phyloP scores from a whole-genome alignment of 2,888 invertebrate species.

The Invenusta paracnida region DNA sequence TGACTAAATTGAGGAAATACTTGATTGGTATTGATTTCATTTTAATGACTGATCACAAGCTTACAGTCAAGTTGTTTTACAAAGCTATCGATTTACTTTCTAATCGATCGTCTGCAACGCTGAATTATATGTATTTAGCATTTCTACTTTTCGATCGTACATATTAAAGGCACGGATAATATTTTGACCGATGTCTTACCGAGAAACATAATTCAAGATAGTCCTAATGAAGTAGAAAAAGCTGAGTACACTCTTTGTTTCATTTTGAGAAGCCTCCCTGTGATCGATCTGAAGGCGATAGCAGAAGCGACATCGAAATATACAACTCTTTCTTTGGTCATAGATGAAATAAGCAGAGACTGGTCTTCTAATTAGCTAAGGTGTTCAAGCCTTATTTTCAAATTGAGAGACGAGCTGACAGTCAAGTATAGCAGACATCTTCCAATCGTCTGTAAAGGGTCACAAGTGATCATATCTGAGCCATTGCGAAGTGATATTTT shows the following conservation, averaged over 20 bases:
- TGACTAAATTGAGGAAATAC: not conserved
- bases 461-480: not conserved
- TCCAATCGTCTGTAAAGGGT: not conserved
- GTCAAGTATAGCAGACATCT: not conserved
- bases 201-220: not conserved
- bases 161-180: not conserved
- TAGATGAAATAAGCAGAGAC: too few relatives aligned
- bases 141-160: not conserved
- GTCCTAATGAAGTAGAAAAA: not conserved
- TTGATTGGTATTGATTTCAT: not conserved
- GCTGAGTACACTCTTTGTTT: not conserved
- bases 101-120: conserved; percentile 11
- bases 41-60: conserved; percentile 12
- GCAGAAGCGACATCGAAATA: too few relatives aligned
- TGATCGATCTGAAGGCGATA: too few relatives aligned
- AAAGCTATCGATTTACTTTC: not conserved
- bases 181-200: conserved; percentile 2
- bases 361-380: too few relatives aligned
- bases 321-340: too few relatives aligned
- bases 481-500: not conserved
- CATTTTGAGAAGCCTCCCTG: not conserved
- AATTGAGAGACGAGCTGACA: not conserved
- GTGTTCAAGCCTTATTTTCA: not conserved
- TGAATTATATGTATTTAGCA: not conserved
- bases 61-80: not conserved